Evolutionary conservation across 2,113 vertebrate species (phyloP).

Genomic region (Athene noctua): DNA sequence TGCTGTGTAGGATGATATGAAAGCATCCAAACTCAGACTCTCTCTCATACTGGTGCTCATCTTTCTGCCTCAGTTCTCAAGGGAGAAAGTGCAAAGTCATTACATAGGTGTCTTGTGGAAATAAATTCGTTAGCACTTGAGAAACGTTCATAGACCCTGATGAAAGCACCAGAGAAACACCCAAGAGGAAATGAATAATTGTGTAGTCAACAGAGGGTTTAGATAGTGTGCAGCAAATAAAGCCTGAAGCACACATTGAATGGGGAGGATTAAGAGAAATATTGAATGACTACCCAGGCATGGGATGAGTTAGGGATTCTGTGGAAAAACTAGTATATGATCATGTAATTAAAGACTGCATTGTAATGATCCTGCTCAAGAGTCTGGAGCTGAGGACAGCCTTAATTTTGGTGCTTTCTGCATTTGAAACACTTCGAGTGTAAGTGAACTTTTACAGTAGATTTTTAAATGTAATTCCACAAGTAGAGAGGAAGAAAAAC

Average conservation of each 20-base stretch:
- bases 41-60: not conserved
- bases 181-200: constrained; percentile 20
- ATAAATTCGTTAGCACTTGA: not conserved
- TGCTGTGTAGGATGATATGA: not conserved
- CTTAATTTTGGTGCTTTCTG: not conserved
- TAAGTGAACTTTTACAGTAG: not conserved
- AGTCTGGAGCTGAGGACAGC: not conserved
- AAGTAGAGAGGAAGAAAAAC: not conserved
- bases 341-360: constrained; percentile 30
- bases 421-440: not conserved
- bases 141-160: not conserved
- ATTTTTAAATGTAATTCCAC: not conserved
- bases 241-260: not conserved
- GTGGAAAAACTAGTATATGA: constrained; percentile 38
- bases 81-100: not conserved
- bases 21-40: not conserved
- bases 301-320: constrained; percentile 14
- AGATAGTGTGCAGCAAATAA: not conserved
- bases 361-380: constrained; percentile 7
- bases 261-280: constrained; percentile 30
- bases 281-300: constrained; percentile 37
- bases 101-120: not conserved
- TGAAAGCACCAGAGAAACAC: not conserved
- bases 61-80: not conserved
- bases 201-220: not conserved